Conservation (phyloP, 2,113 vertebrate genomes). For the Neodontobutis hainanensis region DNA sequence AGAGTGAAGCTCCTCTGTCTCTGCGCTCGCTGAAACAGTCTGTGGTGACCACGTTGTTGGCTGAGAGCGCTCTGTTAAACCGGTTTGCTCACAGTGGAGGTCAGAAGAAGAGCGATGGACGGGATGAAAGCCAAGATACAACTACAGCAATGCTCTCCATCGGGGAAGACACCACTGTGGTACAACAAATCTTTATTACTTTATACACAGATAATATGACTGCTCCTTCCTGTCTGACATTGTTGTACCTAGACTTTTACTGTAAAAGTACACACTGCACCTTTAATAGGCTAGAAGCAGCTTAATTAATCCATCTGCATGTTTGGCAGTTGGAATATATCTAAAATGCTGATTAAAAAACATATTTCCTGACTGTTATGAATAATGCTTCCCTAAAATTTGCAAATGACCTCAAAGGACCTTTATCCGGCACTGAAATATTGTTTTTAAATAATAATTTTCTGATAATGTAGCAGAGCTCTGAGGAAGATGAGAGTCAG, state of each 20-base stretch:
- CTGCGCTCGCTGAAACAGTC: conserved; percentile 10
- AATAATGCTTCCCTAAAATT: too few species aligned
- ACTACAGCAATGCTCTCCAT: not conserved
- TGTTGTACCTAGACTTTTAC: too few species aligned
- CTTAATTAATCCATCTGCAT: too few species aligned
- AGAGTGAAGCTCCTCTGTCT: not conserved
- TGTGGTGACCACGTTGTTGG: conserved; percentile 28
- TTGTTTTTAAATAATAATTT: not conserved
- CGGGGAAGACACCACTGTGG: not conserved
- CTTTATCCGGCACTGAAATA: too few species aligned
- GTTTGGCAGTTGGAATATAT: too few species aligned
- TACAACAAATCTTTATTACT: not conserved
- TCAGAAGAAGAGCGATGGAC: conserved; percentile 1
- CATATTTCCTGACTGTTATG: too few species aligned
- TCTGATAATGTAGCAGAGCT: conserved; percentile 3
- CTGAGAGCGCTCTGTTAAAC: conserved; percentile 12
- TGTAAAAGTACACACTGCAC: too few species aligned
- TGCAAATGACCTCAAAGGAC: too few species aligned
- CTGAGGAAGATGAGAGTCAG: conserved; percentile 22
- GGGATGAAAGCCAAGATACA: conserved; percentile 20
- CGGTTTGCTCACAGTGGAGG: conserved; percentile 15
- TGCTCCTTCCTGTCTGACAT: too few species aligned
- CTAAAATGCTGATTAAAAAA: too few species aligned
- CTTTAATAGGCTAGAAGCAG: too few species aligned
- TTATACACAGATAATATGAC: conserved; percentile 16